phyloP scores from a whole-genome alignment of 2,797 vertebrate species.

The Alca torda region DNA sequence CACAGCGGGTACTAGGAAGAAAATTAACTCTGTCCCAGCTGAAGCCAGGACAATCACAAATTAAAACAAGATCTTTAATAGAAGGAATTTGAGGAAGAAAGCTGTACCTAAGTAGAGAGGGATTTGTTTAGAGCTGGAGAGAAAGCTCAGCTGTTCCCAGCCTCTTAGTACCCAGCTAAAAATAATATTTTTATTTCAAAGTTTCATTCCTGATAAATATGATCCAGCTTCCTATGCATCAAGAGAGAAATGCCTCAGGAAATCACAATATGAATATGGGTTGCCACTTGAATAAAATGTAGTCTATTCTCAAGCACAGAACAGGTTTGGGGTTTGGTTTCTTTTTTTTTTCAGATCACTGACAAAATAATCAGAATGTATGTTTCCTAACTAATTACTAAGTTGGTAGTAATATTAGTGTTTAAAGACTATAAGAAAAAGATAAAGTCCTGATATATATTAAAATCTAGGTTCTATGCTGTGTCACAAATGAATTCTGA shows the following conservation, averaged over 20 bases:
- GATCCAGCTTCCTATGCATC: background rate
- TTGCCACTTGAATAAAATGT: background rate
- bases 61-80: background rate
- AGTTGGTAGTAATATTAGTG: background rate
- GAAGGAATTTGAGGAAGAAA: background rate
- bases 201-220: background rate
- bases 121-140: background rate
- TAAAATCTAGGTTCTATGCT: background rate
- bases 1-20: background rate
- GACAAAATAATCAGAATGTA: background rate
- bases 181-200: background rate
- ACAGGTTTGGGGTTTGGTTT: background rate
- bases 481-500: background rate
- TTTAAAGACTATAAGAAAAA: background rate
- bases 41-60: background rate
- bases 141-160: background rate
- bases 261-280: background rate
- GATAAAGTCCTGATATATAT: fast-evolving
- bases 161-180: background rate
- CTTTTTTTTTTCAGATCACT: fast-evolving
- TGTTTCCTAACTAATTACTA: background rate
- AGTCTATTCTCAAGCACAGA: background rate
- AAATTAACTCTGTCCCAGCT: background rate
- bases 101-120: background rate
- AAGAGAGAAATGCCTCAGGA: background rate